These are phyloP conservation scores for Synodontis membranacea DNA, from an alignment of 2,113 vertebrate species.

Conservation along the genomic window DNA sequence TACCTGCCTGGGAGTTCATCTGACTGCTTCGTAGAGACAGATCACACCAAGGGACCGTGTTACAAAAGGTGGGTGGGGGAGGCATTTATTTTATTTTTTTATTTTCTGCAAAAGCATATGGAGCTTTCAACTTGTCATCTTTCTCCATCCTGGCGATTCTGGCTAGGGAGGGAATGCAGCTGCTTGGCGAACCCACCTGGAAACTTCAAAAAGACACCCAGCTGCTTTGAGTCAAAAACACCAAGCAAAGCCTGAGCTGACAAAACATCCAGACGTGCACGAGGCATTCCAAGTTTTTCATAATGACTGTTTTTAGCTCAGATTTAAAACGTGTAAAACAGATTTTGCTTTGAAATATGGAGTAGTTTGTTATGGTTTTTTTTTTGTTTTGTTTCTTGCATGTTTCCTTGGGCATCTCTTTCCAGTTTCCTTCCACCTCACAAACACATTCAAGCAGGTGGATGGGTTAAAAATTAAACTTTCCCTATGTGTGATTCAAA, in stretches of 20 bases:
- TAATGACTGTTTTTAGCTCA: background rate
- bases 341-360: background rate
- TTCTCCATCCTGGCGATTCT: slow-evolving; percentile 56
- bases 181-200: slow-evolving; percentile 65
- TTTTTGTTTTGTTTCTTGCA: no score
- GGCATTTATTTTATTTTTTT: background rate
- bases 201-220: slow-evolving; percentile 70
- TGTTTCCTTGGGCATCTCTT: background rate
- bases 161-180: slow-evolving; percentile 60
- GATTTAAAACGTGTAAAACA: background rate
- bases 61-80: slow-evolving; percentile 25
- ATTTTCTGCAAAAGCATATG: slow-evolving; percentile 54
- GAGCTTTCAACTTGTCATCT: slow-evolving; percentile 67
- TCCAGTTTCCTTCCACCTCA: background rate
- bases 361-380: no score
- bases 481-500: background rate
- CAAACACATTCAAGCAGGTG: background rate
- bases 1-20: slow-evolving; percentile 76
- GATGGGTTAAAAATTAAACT: background rate
- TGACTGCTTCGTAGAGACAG: slow-evolving; percentile 51
- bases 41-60: slow-evolving; percentile 12
- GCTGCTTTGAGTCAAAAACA: slow-evolving; percentile 32
- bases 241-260: slow-evolving; percentile 31
- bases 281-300: slow-evolving; percentile 9
- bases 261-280: slow-evolving; percentile 20